These are phyloP conservation scores for Lichenostomus cassidix DNA, from an alignment of 2,113 vertebrate species.

Conservation along the genomic window DNA sequence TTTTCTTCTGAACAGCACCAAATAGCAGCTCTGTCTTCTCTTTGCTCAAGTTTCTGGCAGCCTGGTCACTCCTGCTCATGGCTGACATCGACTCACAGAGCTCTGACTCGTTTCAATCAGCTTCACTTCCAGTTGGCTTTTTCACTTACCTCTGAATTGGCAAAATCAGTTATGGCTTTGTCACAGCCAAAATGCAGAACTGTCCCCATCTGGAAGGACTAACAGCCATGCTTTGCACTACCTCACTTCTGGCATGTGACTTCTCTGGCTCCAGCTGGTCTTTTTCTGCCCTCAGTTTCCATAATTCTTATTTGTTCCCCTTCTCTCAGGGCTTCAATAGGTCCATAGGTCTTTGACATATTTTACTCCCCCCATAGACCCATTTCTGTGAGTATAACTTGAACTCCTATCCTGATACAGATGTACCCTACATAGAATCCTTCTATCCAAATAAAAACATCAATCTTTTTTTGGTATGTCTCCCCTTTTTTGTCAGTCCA, in stretches of 20 bases:
- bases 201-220: not conserved
- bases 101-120: not conserved
- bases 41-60: not conserved
- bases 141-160: not conserved
- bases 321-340: not conserved
- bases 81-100: not conserved
- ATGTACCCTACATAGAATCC: not conserved
- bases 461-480: not conserved
- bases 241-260: not conserved
- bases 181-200: not conserved
- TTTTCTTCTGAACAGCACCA: rapidly evolving
- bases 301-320: not conserved
- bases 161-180: not conserved
- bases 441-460: not conserved
- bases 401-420: not conserved
- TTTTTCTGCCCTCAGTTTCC: not conserved
- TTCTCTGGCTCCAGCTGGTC: not conserved
- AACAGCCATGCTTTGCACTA: not conserved
- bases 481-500: not conserved
- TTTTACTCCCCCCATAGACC: not conserved
- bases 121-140: not conserved
- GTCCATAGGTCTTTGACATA: not conserved
- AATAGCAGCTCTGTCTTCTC: not conserved
- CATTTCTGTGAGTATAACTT: not conserved
- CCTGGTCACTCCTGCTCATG: not conserved